phyloP scores from a whole-genome alignment of 2,797 vertebrate genomes.

The Acomys russatus region DNA sequence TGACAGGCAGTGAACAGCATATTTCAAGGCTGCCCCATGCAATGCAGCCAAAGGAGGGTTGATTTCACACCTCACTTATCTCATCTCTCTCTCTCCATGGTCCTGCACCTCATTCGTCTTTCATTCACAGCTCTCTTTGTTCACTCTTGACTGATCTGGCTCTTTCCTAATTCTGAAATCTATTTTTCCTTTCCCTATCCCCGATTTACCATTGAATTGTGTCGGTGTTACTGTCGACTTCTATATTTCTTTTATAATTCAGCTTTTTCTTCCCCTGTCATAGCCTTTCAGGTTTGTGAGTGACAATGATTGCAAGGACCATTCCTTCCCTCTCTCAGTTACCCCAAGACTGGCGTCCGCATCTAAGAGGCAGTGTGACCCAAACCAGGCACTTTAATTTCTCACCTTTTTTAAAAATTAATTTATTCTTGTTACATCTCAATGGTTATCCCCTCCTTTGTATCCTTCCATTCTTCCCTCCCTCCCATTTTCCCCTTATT shows the following conservation, averaged over 20 bases:
- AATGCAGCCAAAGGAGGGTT: neutral
- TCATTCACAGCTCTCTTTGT: slow-evolving; percentile 32
- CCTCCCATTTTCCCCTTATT: too few species aligned
- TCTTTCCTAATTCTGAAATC: slow-evolving; percentile 65
- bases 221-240: slow-evolving; percentile 54
- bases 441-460: too few species aligned
- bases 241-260: slow-evolving; percentile 60
- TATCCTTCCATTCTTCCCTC: too few species aligned
- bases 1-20: neutral
- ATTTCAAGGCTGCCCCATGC: neutral
- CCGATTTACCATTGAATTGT: neutral
- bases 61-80: slow-evolving; percentile 62
- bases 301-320: neutral
- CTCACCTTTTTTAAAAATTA: too few species aligned
- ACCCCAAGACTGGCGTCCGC: neutral
- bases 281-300: neutral
- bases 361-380: neutral
- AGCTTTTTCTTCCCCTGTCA: slow-evolving; percentile 11
- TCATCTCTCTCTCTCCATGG: slow-evolving; percentile 11
- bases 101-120: neutral
- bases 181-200: slow-evolving; percentile 59
- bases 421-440: too few species aligned
- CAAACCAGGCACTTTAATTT: neutral
- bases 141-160: slow-evolving; percentile 61
- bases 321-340: neutral